phyloP scores from a whole-genome alignment of 2,797 vertebrate species.

The Notolabrus celidotus region DNA sequence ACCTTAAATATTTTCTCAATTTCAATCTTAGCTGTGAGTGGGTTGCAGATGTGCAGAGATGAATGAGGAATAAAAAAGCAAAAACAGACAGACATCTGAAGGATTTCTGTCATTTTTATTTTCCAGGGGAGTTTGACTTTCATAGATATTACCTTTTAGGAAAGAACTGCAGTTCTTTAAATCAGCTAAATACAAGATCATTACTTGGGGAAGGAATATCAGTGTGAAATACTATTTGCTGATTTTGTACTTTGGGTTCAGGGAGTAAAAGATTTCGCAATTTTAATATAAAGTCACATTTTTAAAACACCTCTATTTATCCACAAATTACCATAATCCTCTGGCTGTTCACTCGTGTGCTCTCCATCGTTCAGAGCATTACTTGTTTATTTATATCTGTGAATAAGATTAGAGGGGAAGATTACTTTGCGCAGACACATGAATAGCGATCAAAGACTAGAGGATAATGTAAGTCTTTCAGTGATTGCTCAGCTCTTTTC shows the following conservation, averaged over 20 bases:
- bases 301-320: constrained; percentile 85
- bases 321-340: constrained; percentile 88
- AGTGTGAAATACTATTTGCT: constrained; percentile 35
- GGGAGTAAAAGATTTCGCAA: constrained; percentile 47
- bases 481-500: constrained; percentile 82
- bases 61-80: no score
- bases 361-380: constrained; percentile 83
- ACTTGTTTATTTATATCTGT: constrained; percentile 89
- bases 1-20: background rate
- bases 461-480: constrained; percentile 86
- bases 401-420: constrained; percentile 87
- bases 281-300: constrained; percentile 77
- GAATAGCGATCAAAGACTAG: constrained; percentile 86
- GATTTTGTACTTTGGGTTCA: constrained; percentile 41
- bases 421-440: constrained; percentile 85
- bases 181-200: constrained; percentile 19
- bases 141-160: no score
- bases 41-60: background rate
- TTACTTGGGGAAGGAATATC: constrained; percentile 32
- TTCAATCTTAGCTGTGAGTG: background rate
- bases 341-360: constrained; percentile 83
- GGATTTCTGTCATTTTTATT: no score
- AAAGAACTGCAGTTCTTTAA: background rate
- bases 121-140: no score
- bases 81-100: no score